phyloP scores from a whole-genome alignment of 1,140 invertebrate genomes.

The Ceratina australensis region DNA sequence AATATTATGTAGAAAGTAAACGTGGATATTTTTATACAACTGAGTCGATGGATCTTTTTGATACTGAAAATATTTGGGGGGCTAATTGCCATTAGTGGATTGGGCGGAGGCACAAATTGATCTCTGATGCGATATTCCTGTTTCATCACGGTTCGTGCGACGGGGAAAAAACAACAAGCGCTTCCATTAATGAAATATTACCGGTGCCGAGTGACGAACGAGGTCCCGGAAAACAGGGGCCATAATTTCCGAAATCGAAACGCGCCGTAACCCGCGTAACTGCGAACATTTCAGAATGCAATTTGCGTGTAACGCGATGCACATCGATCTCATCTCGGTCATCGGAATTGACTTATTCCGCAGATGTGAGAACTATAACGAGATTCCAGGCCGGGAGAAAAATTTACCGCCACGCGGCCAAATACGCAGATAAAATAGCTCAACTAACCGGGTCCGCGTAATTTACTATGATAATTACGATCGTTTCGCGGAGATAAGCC shows the following conservation, averaged over 20 bases:
- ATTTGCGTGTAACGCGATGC: conserved; percentile 16
- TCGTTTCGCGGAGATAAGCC: conserved; percentile 29
- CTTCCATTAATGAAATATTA: background rate
- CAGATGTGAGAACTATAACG: background rate
- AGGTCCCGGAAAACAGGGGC: background rate
- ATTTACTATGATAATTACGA: conserved; percentile 38
- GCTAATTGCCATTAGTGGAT: background rate
- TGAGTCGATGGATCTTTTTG: too few species aligned
- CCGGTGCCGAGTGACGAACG: background rate
- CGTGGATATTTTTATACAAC: too few species aligned
- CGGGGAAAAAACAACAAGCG: background rate
- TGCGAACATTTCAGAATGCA: conserved; percentile 10
- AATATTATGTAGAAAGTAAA: too few species aligned
- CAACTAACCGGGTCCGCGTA: background rate
- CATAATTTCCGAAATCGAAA: conserved; percentile 10
- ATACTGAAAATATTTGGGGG: background rate
- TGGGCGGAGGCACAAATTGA: background rate
- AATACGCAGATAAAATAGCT: background rate
- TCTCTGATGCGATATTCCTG: background rate
- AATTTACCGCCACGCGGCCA: too few species aligned
- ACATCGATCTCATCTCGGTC: conserved; percentile 1
- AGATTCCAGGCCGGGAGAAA: background rate
- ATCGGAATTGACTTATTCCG: conserved; percentile 31
- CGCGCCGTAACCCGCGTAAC: background rate
- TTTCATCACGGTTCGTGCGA: background rate